Conservation (phyloP, 2,888 invertebrate species). For the Yponomeuta cagnagella region DNA sequence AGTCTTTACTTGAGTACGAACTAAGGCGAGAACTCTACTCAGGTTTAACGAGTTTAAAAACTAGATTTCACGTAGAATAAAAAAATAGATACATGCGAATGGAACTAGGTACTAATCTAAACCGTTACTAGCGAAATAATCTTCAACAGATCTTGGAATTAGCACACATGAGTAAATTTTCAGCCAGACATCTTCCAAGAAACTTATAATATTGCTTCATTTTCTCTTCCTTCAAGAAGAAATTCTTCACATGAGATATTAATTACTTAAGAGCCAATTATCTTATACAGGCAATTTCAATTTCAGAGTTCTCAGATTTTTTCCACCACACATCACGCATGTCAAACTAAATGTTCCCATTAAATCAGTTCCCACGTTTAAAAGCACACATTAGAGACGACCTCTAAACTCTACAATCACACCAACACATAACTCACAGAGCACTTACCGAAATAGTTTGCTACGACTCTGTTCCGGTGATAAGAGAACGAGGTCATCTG, state of each 20-base stretch:
- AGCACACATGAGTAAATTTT: too few species aligned
- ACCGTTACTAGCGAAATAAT: too few species aligned
- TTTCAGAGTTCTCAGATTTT: background rate
- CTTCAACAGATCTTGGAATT: too few species aligned
- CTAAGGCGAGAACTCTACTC: background rate
- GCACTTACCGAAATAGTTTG: background rate
- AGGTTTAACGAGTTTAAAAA: too few species aligned
- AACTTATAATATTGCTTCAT: too few species aligned
- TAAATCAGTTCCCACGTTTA: background rate
- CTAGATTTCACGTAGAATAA: too few species aligned
- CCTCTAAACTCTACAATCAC: background rate
- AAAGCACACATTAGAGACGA: background rate
- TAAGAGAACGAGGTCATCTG: background rate
- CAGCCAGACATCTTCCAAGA: too few species aligned
- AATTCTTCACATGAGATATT: too few species aligned
- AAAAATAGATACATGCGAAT: too few species aligned
- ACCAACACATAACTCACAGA: background rate
- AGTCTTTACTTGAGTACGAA: background rate
- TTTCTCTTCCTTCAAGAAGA: too few species aligned
- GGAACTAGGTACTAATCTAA: too few species aligned
- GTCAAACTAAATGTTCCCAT: background rate
- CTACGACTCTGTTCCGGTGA: background rate
- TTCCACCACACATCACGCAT: background rate
- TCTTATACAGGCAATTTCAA: background rate
- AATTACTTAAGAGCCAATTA: background rate